A percentile compares a stretch with the other conserved stretches of the same genome.
These are phyloP conservation scores for Tragulus kanchil DNA, from an alignment of 2,113 vertebrate species.

Conservation along the genomic window DNA sequence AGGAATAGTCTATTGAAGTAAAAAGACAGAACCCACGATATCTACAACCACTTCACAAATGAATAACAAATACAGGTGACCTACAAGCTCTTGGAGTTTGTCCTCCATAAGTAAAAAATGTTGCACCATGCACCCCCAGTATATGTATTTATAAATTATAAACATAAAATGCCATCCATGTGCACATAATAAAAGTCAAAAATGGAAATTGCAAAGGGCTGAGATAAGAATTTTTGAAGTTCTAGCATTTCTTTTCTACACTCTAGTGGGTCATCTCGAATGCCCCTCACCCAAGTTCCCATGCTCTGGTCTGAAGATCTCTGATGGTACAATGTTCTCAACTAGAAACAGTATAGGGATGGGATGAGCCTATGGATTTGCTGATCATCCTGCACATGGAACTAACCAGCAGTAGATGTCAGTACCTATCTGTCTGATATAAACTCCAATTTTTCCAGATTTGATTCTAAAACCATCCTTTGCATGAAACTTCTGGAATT, in stretches of 20 bases:
- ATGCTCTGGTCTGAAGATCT: not conserved
- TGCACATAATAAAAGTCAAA: slow-evolving; percentile 32
- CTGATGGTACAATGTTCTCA: not conserved
- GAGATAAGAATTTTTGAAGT: not conserved
- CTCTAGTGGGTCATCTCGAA: not conserved
- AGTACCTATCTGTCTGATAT: not conserved
- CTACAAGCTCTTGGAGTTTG: not conserved
- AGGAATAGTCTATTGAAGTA: not conserved
- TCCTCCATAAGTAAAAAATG: not conserved
- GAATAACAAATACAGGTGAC: not conserved
- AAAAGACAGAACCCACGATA: not conserved
- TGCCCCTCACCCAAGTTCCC: not conserved
- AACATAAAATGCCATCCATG: not conserved
- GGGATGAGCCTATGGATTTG: not conserved
- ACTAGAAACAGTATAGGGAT: not conserved
- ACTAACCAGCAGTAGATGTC: slow-evolving; percentile 13
- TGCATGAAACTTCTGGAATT: slow-evolving; percentile 41
- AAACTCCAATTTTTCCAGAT: not conserved
- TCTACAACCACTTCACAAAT: not conserved
- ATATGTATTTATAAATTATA: slow-evolving; percentile 15
- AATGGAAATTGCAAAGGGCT: not conserved
- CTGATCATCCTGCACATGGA: not conserved
- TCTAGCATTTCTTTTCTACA: not conserved
- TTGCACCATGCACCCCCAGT: not conserved
- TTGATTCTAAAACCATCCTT: not conserved